Base-by-base conservation (phyloP, 2,797 vertebrate genomes). In the Corythornis leucogaster region DNA sequence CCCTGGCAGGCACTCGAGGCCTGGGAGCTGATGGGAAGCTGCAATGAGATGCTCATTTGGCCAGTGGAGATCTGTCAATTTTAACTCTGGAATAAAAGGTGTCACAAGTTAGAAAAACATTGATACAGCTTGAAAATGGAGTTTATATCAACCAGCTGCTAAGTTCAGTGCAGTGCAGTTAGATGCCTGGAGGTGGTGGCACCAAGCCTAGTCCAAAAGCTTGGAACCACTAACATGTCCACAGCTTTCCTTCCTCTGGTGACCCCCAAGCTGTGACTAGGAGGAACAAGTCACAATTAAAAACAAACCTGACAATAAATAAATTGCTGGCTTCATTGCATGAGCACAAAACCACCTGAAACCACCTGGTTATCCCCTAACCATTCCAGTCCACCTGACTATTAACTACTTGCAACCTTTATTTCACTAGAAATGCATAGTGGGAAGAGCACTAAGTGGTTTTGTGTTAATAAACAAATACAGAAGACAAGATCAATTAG, bases 401-500 rank as follows among this genome's bases (percentile, higher is more conserved):
- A 59, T 31, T 18, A 70, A 19, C 14, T 11, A 2, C 54, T 75
- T 58, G 19, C 58, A 58, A 69, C 24, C 48, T 68, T 83, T n/a
- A 42, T 76, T 78, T 84, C 74, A 88, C 10, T 35, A 40, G 30
- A 57, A 87, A 90, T 20, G 25, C 42, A 84, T 64, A 77, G 77
- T 26, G 61, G 63, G 45, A 94, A 48, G 53, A 86, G 91, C 82
- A 90, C 57, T 53, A 87, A 71, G 64, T 48, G 33, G 26, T 51
- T 93, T 54, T 53, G 46, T 85, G 77, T 89, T 91, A 82, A 96
- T 77, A 93, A 95, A 95, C 92, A 96, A 93, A 94, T 54, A 68
- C 75, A 84, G 28, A 17, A 86, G 89, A 81, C 68, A 91, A 82
- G 89, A 92, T 77, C 87, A 95, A 81, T 92, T 96, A 96, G 91